These are phyloP conservation scores for Rhyzopertha dominica DNA, from an alignment of 1,140 invertebrate genomes.

Conservation along the genomic window DNA sequence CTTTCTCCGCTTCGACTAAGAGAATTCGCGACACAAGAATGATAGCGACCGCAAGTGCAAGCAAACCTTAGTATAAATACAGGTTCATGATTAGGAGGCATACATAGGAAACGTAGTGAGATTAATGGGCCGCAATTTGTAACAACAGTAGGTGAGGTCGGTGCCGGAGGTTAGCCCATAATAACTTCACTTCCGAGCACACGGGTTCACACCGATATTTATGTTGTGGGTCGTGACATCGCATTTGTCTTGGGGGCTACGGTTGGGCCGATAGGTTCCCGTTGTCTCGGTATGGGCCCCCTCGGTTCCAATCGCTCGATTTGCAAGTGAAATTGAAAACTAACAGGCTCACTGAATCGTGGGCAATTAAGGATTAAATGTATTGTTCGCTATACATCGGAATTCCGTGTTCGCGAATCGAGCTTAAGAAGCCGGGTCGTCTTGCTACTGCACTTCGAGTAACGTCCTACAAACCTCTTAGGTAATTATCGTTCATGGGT, in stretches of 20 bases:
- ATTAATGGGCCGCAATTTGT: constrained; percentile 38
- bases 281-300: constrained; percentile 15
- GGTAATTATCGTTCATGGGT: no score
- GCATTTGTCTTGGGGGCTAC: constrained; percentile 29
- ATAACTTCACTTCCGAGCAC: constrained; percentile 34
- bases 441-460: no score
- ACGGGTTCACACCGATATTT: constrained; percentile 31
- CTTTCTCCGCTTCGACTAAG: no score
- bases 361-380: no score
- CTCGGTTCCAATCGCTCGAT: constrained; percentile 15
- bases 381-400: no score
- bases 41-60: not conserved
- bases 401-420: no score
- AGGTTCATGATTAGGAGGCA: constrained; percentile 27
- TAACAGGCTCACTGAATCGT: no score
- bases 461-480: no score
- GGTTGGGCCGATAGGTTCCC: constrained; percentile 18
- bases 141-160: constrained; percentile 29
- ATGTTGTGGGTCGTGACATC: constrained; percentile 36
- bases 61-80: constrained; percentile 9
- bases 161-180: constrained; percentile 32
- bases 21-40: not conserved
- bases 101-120: constrained; percentile 31
- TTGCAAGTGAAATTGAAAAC: constrained; percentile 24
- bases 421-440: no score